Evolutionary conservation across 1,140 invertebrate genomes (phyloP).

Genomic region (Doryteuthis pealeii): DNA sequence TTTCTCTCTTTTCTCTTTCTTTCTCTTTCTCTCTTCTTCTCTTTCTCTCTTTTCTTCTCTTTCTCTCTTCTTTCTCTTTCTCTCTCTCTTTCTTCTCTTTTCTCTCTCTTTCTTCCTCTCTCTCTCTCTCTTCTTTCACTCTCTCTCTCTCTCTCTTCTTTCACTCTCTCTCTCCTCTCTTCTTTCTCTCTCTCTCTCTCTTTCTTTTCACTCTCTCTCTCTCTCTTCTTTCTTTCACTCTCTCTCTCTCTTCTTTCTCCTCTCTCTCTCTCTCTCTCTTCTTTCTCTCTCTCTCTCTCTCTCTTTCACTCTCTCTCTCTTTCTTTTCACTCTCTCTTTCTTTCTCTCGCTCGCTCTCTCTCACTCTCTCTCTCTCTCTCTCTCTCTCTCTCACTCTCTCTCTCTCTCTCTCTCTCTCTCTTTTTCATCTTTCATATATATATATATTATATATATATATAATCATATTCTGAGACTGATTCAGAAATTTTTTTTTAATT

Average conservation of each 20-base stretch:
- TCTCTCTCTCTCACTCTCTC: slow-evolving; percentile 9
- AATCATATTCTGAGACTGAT: too few relatives aligned
- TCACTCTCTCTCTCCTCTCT: background rate
- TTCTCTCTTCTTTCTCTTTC: background rate
- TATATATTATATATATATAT: too few relatives aligned
- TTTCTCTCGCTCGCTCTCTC: background rate
- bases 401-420: slow-evolving; percentile 15
- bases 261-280: background rate
- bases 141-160: background rate
- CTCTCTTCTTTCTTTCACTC: background rate
- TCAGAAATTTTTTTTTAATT: too few relatives aligned
- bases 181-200: background rate
- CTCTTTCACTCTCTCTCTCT: background rate
- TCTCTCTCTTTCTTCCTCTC: background rate
- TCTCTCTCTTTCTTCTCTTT: background rate
- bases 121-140: background rate
- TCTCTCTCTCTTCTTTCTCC: background rate
- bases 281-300: background rate
- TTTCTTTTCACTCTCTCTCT: background rate
- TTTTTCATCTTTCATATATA: slow-evolving; percentile 3
- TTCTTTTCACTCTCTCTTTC: background rate
- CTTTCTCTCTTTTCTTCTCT: background rate
- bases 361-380: slow-evolving; percentile 4
- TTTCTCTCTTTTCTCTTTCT: background rate
- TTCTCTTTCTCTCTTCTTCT: background rate